Conservation (phyloP, 2,888 invertebrate genomes). For the Malthinus flaveolus region DNA sequence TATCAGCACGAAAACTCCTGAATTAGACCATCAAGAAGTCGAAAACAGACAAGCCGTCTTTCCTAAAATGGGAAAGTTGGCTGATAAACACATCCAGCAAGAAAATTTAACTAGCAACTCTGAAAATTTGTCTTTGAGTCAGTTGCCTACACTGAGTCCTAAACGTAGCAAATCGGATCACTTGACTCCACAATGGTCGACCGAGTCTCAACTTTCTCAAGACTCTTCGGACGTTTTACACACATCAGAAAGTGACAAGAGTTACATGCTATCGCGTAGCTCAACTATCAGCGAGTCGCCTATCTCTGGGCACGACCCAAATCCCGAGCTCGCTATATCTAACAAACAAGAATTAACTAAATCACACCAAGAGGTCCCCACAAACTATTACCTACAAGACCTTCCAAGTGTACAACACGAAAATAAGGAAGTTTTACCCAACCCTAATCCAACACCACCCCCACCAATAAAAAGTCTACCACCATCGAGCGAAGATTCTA, state of each 20-base stretch:
- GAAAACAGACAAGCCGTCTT: conserved; percentile 49
- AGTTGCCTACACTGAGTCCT: conserved; percentile 11
- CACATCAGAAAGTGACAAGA: conserved; percentile 65
- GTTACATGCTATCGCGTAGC: conserved; percentile 61
- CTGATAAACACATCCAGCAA: conserved; percentile 23
- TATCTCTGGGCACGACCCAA: conserved; percentile 34
- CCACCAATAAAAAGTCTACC: conserved; percentile 36
- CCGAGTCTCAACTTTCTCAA: conserved; percentile 68
- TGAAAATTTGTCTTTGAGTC: conserved; percentile 22
- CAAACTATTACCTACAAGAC: conserved; percentile 18
- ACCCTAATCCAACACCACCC: conserved; percentile 46
- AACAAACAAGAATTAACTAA: conserved; percentile 14
- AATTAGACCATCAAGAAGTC: conserved; percentile 36
- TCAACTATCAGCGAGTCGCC: conserved; percentile 53
- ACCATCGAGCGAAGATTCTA: conserved; percentile 38
- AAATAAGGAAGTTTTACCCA: conserved; percentile 29
- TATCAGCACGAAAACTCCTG: no score
- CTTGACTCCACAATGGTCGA: conserved; percentile 65
- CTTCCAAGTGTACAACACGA: conserved; percentile 25
- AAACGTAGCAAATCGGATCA: conserved; percentile 46
- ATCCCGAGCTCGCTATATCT: conserved; percentile 3
- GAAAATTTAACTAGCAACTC: conserved; percentile 2
- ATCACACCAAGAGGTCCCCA: neutral
- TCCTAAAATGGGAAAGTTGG: conserved; percentile 54
- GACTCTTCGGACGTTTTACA: conserved; percentile 66